These are phyloP conservation scores for Yoshiicerus persimilis DNA, from an alignment of 1,140 invertebrate species.

Conservation along the genomic window DNA sequence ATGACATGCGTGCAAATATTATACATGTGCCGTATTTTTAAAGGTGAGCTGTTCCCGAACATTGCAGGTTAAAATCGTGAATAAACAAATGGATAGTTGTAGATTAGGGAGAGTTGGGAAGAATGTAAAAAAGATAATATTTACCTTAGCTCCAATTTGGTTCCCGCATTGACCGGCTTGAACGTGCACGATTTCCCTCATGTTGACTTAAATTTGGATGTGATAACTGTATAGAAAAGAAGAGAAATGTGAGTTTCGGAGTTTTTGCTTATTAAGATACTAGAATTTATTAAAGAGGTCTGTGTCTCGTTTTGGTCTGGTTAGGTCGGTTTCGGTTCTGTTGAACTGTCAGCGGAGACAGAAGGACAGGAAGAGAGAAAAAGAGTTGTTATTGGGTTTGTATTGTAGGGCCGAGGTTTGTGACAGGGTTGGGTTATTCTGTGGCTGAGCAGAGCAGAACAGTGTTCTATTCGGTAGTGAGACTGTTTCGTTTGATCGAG, in stretches of 20 bases:
- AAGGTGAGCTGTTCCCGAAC: neutral
- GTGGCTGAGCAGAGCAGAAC: neutral
- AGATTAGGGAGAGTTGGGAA: neutral
- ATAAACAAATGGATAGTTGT: neutral
- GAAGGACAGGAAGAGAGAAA: neutral
- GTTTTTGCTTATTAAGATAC: neutral
- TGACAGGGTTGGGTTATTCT: neutral
- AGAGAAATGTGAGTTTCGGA: neutral
- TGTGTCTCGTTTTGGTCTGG: neutral
- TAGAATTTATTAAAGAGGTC: neutral
- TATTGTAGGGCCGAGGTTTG: neutral
- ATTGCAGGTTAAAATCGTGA: neutral
- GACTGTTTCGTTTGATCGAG: neutral
- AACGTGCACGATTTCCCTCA: slow-evolving; percentile 76
- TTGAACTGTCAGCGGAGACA: neutral
- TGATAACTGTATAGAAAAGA: neutral
- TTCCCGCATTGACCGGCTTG: slow-evolving; percentile 77
- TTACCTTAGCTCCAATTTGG: slow-evolving; percentile 73
- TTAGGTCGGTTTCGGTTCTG: neutral
- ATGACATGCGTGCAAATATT: neutral
- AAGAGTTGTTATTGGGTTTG: neutral
- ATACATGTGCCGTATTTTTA: neutral
- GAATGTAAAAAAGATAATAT: neutral
- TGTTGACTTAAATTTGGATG: slow-evolving; percentile 52
- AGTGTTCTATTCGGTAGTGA: neutral